Evolutionary conservation across 2,797 vertebrate genomes (phyloP), one percentile per base, ranked within the genome.

Genomic region (Cuniculus paca): DNA sequence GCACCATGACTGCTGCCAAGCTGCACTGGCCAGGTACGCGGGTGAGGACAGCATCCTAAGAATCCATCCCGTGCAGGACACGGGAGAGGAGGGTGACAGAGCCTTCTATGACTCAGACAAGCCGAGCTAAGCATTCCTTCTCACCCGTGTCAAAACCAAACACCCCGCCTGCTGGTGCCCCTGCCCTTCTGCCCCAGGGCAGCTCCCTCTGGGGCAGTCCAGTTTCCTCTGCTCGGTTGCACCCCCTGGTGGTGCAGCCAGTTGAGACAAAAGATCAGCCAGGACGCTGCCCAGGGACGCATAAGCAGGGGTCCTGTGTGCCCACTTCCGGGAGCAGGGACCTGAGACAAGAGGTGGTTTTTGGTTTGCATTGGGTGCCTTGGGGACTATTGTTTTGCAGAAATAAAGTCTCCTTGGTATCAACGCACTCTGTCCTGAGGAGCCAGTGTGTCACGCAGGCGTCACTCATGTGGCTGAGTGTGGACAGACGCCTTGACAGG

Each of bases 401-500:
- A 45, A 74, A 26, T 14, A 34, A n/a, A 28, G 1, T 5, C 58
- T 31, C 2, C 52, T 42, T 0, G 4, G 26, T 7, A 5, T 28
- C 4, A 28, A 5, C 6, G 48, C 36, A 34, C 48, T 63, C 36
- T 16, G 2, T 34, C 31, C 31, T 17, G 68, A 19, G 19, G 13
- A 61, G 12, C 48, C 54, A 28, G 4, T 2, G 4, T 16, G 5
- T 20, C 28, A 34, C 28, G 12, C 28, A 39, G 2, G 6, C 4
- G 1, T 45, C 2, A 0, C 1, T 28, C 50, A 4, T 14, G 52
- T 0, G 34, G 24, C 6, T 45, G 12, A 52, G 56, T 1, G 50
- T 12, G 39, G 91, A 39, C n/a, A 48, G 45, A 28, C 17, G 61
- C 36, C 28, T 12, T 13, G 39, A 2, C 0, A 3, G 52, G 12